Evolutionary conservation across 37 sponge, comb jelly and placozoan species (phyloP).

Genomic region (Eunapius fragilis): DNA sequence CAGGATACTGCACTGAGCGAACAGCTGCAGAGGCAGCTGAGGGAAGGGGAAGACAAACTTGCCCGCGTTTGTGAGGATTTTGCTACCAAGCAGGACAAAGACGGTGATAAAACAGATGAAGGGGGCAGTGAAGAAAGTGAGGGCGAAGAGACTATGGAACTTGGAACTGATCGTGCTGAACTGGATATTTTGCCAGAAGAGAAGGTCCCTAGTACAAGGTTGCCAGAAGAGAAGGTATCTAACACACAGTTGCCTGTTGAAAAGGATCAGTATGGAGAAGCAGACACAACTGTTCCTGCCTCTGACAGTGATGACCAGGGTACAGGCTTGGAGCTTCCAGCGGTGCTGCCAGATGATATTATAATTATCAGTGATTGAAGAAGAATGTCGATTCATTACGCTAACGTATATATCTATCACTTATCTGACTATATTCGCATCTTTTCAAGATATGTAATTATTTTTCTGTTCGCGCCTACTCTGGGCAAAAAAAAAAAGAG

Average conservation of each 20-base stretch:
- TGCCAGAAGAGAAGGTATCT: not conserved
- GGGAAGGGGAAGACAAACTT: constrained; percentile 46
- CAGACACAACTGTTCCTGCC: not conserved
- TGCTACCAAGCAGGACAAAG: constrained; percentile 61
- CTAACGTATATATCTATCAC: no score
- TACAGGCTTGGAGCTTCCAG: not conserved
- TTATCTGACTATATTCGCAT: no score
- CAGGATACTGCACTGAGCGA: constrained; percentile 18
- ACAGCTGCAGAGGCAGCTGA: constrained; percentile 18
- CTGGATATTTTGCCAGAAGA: not conserved
- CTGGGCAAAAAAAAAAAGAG: not conserved
- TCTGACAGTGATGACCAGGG: not conserved
- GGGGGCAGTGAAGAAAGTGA: constrained; percentile 19
- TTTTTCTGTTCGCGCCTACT: not conserved
- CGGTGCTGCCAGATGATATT: not conserved
- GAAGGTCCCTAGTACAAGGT: no score
- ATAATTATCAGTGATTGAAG: constrained; percentile 13
- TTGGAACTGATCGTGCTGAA: not conserved
- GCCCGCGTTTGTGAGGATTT: constrained; percentile 55
- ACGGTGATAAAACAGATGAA: constrained; percentile 15
- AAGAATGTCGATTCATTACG: not conserved
- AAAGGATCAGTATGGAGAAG: not conserved
- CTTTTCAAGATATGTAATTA: not conserved
- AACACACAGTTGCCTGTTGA: not conserved
- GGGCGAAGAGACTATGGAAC: constrained; percentile 24